These are phyloP conservation scores for Drosophila leontia DNA, from an alignment of 1,140 invertebrate genomes.

Conservation along the genomic window DNA sequence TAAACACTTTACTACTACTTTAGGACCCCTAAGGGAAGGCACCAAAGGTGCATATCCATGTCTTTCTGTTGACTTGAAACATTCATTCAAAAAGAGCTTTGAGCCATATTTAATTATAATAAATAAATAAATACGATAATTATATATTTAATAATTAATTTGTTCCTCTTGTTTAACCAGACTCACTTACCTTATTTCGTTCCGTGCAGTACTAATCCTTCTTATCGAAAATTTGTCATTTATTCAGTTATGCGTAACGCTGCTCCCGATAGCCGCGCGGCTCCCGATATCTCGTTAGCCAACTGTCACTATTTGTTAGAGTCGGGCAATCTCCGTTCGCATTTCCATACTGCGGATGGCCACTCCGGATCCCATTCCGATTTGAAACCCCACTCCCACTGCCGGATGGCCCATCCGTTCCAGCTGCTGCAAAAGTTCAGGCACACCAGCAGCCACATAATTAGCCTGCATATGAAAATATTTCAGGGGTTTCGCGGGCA, in stretches of 20 bases:
- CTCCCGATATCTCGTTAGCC: conserved; percentile 73
- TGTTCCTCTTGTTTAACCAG: too few species aligned
- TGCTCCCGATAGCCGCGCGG: conserved; percentile 29
- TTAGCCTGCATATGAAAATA: conserved; percentile 78
- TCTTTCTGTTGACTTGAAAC: too few species aligned
- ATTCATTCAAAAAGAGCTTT: too few species aligned
- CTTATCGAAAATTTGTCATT: conserved; percentile 69
- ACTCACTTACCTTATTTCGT: background rate
- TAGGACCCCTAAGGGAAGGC: too few species aligned
- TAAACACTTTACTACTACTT: too few species aligned
- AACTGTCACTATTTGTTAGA: conserved; percentile 80
- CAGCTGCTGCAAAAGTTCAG: conserved; percentile 71
- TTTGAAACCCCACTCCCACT: background rate
- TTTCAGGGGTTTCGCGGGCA: conserved; percentile 68
- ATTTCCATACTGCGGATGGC: conserved; percentile 17
- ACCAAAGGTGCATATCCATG: too few species aligned
- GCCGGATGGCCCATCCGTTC: conserved; percentile 40
- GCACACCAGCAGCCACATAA: conserved; percentile 55
- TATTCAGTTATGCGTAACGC: conserved; percentile 53
- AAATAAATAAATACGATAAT: too few species aligned
- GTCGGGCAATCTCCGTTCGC: conserved; percentile 36
- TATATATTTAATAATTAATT: too few species aligned
- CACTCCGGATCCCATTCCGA: conserved; percentile 3
- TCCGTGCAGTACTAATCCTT: conserved; percentile 54
- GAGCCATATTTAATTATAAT: too few species aligned